Evolutionary conservation across 2,888 invertebrate species (phyloP), one percentile per base, ranked within the genome.

Genomic region (Strigamia maritima): DNA sequence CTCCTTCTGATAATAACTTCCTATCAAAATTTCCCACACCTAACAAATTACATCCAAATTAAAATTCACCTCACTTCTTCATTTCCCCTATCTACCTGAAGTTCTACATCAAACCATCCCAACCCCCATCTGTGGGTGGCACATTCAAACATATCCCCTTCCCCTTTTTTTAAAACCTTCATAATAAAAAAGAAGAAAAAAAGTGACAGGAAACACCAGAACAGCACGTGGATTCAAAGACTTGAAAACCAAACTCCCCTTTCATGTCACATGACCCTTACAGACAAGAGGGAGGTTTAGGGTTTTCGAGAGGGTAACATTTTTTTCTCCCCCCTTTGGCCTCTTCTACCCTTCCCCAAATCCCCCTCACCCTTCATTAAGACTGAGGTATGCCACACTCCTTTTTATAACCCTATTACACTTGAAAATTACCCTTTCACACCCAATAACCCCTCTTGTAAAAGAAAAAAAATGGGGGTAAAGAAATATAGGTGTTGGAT

Each of bases 251-350:
- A 75, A 75, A 75, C 35, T 38, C 75, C 75, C 60, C 60, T 77
- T 77, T 77, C 77, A 60, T 31, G 77, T 26, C 77, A 77, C 77
- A 40, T 77, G 77, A 77, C 77, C 60, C 60, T 77, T 60, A 26
- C 77, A 31, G 28, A 4, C 28, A 54, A 49, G 22, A 28, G 77
- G 77, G 77, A 26, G 26, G 19, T 38, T 22, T 22, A 38, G 77
- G 40, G 28, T 22, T 35, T 31, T 70, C 19, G 70, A 35, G 75
- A 24, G 76, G 76, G 38, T 76, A 44, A 75, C 75, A 75, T 38
- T 75, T 38, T 75, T 35, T 40, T 35, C 44, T 28, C 22, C 26
- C n/a, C 76, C 76, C 22, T 26, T 35, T 38, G n/a, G 24, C 24
- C 44, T 49, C 28, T 22, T 77, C 28, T 77, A 77, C 77, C 54